Percentiles rank a stretch among this genome's conserved stretches.
phyloP scores from a whole-genome alignment of 1,140 invertebrate genomes.

The Drosophila triauraria region DNA sequence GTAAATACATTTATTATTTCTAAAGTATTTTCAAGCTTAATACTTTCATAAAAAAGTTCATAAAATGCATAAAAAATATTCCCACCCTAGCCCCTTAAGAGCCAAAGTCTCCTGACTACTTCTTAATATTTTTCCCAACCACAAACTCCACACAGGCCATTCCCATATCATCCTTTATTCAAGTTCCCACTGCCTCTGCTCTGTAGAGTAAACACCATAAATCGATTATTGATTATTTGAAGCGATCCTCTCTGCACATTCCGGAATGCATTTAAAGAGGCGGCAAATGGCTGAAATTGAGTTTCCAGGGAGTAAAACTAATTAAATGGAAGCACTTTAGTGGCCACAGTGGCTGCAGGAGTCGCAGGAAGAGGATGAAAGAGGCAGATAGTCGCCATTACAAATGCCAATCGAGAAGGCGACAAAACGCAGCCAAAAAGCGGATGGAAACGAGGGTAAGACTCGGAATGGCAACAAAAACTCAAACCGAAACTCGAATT shows the following conservation, averaged over 20 bases:
- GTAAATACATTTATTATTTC: too few relatives aligned
- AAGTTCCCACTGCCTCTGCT: conserved; percentile 9
- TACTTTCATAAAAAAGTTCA: too few relatives aligned
- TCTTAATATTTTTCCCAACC: neutral
- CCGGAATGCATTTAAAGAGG: conserved; percentile 45
- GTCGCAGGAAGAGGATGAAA: conserved; percentile 12
- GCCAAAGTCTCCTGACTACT: neutral
- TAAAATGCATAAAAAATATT: too few relatives aligned
- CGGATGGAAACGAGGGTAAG: conserved; percentile 2
- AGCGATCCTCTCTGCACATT: conserved; percentile 20
- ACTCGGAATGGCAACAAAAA: conserved; percentile 65
- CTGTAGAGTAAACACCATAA: conserved; percentile 69
- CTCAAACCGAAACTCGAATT: conserved; percentile 56
- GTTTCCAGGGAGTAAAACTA: conserved; percentile 73
- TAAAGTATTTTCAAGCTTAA: too few relatives aligned
- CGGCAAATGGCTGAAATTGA: conserved; percentile 58
- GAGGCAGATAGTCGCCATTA: conserved; percentile 75
- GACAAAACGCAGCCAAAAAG: conserved; percentile 45
- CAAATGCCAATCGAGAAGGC: conserved; percentile 68
- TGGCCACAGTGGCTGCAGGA: conserved; percentile 42
- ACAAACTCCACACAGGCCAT: too few relatives aligned
- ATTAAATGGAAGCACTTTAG: conserved; percentile 80
- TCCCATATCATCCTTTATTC: conserved; percentile 13
- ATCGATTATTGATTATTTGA: conserved; percentile 75
- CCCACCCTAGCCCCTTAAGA: neutral